phyloP scores from a whole-genome alignment of 2,797 vertebrate species.

The Rhinella marina region DNA sequence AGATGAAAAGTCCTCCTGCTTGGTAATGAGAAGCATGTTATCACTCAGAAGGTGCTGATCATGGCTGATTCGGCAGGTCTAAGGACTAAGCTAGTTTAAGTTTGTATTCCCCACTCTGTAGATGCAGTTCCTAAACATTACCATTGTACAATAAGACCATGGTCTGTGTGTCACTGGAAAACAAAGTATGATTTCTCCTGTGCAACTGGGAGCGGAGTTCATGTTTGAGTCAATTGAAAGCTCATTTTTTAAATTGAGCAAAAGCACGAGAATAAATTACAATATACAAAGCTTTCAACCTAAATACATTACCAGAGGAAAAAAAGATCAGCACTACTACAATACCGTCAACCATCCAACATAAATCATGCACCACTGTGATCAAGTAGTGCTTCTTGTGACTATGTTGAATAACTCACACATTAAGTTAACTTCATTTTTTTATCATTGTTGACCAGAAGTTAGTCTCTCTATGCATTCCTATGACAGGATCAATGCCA shows the following conservation, averaged over 20 bases:
- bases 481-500: no score
- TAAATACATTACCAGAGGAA: not conserved
- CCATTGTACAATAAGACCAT: not conserved
- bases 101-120: not conserved
- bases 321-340: not conserved
- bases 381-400: no score
- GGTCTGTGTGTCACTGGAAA: not conserved
- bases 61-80: slow-evolving; percentile 36
- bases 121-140: not conserved
- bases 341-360: not conserved
- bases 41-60: slow-evolving; percentile 35
- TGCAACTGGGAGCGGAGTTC: not conserved
- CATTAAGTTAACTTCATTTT: no score
- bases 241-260: not conserved
- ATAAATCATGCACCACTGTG: no score
- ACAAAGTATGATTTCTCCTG: not conserved
- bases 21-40: slow-evolving; percentile 54
- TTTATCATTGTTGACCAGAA: no score
- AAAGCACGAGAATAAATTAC: not conserved
- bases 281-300: not conserved
- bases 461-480: no score
- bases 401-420: no score
- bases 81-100: not conserved
- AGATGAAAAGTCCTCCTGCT: slow-evolving; percentile 44
- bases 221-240: not conserved